Percentiles rank a stretch among this genome's conserved stretches.
These are phyloP conservation scores for Orchestia grillus DNA, from an alignment of 1,140 invertebrate genomes.

Conservation along the genomic window DNA sequence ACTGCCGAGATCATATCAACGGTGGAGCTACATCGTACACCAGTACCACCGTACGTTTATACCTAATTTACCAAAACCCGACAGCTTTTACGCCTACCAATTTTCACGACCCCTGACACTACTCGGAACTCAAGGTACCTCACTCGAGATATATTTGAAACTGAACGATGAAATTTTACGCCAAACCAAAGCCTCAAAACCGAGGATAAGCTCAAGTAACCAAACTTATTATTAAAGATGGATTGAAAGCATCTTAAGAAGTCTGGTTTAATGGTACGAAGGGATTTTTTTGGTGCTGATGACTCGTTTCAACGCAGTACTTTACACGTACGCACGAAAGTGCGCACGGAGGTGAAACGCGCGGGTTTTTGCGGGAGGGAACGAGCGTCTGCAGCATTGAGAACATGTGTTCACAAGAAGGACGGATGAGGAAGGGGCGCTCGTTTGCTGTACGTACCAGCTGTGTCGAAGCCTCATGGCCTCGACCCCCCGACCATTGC, in stretches of 20 bases:
- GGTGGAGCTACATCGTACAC: not conserved
- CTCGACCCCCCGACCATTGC: constrained; percentile 1
- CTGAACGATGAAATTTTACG: not conserved
- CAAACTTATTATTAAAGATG: not conserved
- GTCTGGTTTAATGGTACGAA: not conserved
- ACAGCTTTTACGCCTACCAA: no score
- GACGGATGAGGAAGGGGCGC: not conserved
- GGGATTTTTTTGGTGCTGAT: not conserved
- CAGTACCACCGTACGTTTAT: no score
- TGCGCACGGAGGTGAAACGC: not conserved
- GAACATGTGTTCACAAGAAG: not conserved
- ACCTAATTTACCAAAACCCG: no score
- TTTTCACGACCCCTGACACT: no score
- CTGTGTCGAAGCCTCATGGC: not conserved
- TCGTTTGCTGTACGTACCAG: not conserved
- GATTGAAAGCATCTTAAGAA: not conserved
- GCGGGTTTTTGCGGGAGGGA: not conserved
- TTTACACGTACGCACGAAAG: not conserved
- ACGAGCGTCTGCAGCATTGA: not conserved
- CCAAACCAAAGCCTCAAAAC: not conserved
- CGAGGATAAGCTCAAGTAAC: not conserved
- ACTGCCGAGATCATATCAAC: not conserved
- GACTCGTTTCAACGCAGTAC: not conserved
- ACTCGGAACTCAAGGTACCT: no score
- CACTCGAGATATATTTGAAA: no score